These are phyloP conservation scores for Sylvilagus bachmani DNA, from an alignment of 2,113 vertebrate species.

Conservation along the genomic window DNA sequence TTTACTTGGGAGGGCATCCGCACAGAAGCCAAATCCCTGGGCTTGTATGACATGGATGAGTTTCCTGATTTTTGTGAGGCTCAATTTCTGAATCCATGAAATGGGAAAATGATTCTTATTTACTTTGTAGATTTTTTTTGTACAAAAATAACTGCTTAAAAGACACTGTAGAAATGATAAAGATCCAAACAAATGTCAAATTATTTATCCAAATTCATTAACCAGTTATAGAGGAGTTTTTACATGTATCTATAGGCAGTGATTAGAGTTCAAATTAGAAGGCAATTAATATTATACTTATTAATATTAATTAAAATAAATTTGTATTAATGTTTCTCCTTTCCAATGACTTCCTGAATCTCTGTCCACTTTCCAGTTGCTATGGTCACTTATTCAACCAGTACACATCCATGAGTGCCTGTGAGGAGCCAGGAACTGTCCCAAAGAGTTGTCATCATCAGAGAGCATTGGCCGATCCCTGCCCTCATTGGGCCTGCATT, in stretches of 20 bases:
- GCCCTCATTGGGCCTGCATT: background rate
- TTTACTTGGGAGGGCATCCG: background rate
- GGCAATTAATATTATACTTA: background rate
- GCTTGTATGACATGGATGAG: background rate
- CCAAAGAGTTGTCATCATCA: background rate
- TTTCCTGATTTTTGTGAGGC: background rate
- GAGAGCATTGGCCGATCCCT: background rate
- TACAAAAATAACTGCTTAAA: slow-evolving; percentile 32
- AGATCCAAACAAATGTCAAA: background rate
- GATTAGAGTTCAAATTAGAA: background rate
- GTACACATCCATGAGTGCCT: background rate
- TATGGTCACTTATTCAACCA: background rate
- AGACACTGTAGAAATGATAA: background rate
- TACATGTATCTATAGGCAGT: background rate
- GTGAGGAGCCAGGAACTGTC: background rate
- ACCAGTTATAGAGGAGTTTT: background rate
- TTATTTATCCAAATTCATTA: background rate
- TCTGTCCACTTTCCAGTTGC: background rate
- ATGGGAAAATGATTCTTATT: slow-evolving; percentile 24
- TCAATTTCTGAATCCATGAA: slow-evolving; percentile 23
- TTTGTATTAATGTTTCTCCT: background rate
- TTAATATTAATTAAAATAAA: background rate
- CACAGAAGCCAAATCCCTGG: background rate
- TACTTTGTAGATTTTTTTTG: background rate
- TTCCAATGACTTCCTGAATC: background rate